These are phyloP conservation scores for Hafferia zeledoni DNA, from an alignment of 2,797 vertebrate genomes.

Conservation along the genomic window DNA sequence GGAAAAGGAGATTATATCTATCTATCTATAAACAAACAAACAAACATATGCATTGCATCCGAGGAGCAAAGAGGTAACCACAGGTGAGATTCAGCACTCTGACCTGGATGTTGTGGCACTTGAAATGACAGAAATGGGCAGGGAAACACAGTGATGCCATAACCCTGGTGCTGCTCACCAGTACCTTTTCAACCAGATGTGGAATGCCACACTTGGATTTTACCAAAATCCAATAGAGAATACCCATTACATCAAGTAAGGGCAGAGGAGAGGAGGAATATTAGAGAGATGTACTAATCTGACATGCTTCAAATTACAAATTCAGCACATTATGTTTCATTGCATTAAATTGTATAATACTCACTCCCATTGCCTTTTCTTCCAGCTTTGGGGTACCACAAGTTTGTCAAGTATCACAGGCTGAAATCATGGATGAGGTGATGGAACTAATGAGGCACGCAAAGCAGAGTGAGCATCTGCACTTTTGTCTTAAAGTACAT, in stretches of 20 bases:
- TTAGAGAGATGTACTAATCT: not conserved
- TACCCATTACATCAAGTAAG: not conserved
- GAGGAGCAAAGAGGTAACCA: not conserved
- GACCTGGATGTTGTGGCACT: not conserved
- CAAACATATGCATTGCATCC: not conserved
- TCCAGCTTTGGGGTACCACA: not conserved
- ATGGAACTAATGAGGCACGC: not conserved
- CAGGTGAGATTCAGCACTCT: not conserved
- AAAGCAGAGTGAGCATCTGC: not conserved
- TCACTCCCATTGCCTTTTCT: not conserved
- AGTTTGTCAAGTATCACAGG: not conserved
- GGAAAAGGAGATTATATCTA: not conserved
- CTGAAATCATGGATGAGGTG: not conserved
- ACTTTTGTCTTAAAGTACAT: not conserved
- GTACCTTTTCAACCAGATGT: not conserved
- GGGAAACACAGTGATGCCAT: not conserved
- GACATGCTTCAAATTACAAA: not conserved
- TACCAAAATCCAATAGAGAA: not conserved
- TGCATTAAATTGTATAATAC: not conserved
- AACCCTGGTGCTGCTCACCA: not conserved
- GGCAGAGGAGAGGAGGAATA: not conserved
- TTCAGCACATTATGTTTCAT: not conserved
- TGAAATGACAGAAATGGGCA: not conserved
- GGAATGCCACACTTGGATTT: not conserved
- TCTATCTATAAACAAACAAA: too few species aligned